Evolutionary conservation across 2,888 invertebrate genomes (phyloP), one percentile per base, ranked within the genome.

Genomic region (Chironomus riparius): DNA sequence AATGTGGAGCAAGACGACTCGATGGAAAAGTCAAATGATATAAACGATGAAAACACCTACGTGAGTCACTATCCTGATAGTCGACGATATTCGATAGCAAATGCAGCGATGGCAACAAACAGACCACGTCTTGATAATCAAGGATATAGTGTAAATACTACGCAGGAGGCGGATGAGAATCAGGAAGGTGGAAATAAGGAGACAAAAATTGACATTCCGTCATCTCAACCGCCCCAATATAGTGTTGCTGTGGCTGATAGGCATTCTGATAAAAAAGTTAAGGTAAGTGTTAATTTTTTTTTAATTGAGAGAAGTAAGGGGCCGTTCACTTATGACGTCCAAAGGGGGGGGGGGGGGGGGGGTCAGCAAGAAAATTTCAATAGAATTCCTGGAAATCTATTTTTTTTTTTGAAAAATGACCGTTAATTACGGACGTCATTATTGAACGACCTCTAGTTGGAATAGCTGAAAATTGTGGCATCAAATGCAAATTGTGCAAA

Each of bases 251-350:
- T 28, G 4, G 70, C 24, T 22, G 74, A 74, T 76, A 72, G 47
- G 70, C 68, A 78, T 50, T 81, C 83, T 61, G 83, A 83, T 77
- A 82, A 83, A 79, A 82, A 82, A 78, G 83, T 84, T 62, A 84
- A 84, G 80, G 84, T 84, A 79, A 79, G 78, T 50, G 50, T 1
- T 12, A 50, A 3, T 56, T 56, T 56, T n/a, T n/a, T n/a, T n/a
- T n/a, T n/a, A n/a, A n/a, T n/a, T n/a, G n/a, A n/a, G n/a, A n/a
- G n/a, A n/a, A n/a, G n/a, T n/a, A n/a, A n/a, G n/a, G n/a, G n/a
- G n/a, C n/a, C n/a, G n/a, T n/a, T n/a, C n/a, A n/a, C n/a, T n/a
- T n/a, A n/a, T n/a, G n/a, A n/a, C n/a, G n/a, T n/a, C n/a, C n/a
- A n/a, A n/a, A n/a, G n/a, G n/a, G n/a, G n/a, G n/a, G n/a, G n/a